phyloP scores from a whole-genome alignment of 2,113 vertebrate species.

The Rattus norvegicus region DNA sequence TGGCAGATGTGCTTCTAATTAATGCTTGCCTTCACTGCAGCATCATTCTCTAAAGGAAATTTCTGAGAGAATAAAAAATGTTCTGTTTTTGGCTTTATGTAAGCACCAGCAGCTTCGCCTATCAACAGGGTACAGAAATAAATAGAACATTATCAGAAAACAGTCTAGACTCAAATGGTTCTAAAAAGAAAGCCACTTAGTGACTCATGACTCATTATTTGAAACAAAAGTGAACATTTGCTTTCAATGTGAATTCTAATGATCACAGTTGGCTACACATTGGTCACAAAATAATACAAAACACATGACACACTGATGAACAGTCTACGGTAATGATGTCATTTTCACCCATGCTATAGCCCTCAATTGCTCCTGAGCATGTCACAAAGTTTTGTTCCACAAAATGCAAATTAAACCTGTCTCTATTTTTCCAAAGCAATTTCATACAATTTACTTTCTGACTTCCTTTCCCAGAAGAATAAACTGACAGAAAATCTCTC shows the following conservation, averaged over 20 bases:
- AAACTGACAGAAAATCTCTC: neutral
- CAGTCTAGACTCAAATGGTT: neutral
- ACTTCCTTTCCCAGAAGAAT: neutral
- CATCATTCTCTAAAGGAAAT: conserved; percentile 49
- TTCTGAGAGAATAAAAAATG: conserved; percentile 59
- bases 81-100: conserved; percentile 53
- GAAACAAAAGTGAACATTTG: neutral
- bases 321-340: neutral
- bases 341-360: neutral
- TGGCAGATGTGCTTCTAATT: conserved; percentile 64
- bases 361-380: neutral
- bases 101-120: conserved; percentile 61
- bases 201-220: neutral
- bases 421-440: conserved; percentile 26
- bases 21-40: conserved; percentile 58
- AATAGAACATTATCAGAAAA: neutral
- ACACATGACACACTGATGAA: neutral
- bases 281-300: neutral
- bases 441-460: neutral
- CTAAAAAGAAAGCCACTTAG: neutral
- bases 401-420: neutral
- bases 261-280: neutral
- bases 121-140: conserved; percentile 25
- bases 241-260: neutral
- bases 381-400: conserved; percentile 5